These are phyloP conservation scores for Pelecanus crispus DNA, from an alignment of 2,113 vertebrate species.

Conservation along the genomic window DNA sequence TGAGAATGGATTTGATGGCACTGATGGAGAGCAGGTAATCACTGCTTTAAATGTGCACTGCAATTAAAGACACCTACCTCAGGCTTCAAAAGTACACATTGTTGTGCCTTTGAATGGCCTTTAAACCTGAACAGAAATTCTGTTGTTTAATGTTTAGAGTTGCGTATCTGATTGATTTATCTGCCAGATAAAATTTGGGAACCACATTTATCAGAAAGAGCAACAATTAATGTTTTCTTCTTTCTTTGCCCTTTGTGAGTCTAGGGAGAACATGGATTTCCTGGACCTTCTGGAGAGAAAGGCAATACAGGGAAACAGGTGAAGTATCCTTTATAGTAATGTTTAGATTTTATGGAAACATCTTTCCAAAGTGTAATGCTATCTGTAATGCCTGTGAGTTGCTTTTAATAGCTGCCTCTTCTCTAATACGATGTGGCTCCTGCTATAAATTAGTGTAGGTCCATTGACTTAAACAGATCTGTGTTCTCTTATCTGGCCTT, in stretches of 20 bases:
- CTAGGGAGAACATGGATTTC: slow-evolving; percentile 74
- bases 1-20: slow-evolving; percentile 76
- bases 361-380: background rate
- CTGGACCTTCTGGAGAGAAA: slow-evolving; percentile 70
- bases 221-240: background rate
- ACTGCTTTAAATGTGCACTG: background rate
- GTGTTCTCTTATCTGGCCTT: background rate
- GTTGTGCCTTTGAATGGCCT: background rate
- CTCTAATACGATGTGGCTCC: background rate
- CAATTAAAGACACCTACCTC: background rate
- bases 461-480: background rate
- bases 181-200: background rate
- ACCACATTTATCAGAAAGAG: background rate
- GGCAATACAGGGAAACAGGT: slow-evolving; percentile 76
- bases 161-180: background rate
- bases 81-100: background rate
- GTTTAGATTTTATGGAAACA: background rate
- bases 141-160: background rate
- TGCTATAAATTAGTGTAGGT: background rate
- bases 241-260: background rate
- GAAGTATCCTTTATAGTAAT: background rate
- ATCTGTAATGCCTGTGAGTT: background rate
- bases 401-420: background rate
- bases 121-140: background rate
- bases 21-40: slow-evolving; percentile 80